Evolutionary conservation across 2,113 vertebrate genomes (phyloP).

Genomic region (Gambusia affinis): DNA sequence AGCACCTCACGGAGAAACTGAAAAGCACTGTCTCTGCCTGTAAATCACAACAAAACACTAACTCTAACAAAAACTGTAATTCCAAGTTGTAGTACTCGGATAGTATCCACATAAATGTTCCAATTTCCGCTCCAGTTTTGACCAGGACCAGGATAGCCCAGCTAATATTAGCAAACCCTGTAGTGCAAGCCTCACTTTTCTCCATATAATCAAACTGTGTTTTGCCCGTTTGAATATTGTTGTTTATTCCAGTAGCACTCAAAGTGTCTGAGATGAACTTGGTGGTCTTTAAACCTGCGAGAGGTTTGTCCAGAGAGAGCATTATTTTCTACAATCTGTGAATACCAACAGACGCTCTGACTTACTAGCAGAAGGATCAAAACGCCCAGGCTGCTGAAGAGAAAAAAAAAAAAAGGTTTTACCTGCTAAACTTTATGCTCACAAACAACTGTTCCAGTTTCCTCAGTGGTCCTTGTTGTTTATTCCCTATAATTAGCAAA

Average conservation of each 20-base stretch:
- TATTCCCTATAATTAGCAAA: not conserved
- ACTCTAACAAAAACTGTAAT: not conserved
- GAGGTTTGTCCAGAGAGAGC: not conserved
- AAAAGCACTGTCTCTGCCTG: not conserved
- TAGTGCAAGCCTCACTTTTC: not conserved
- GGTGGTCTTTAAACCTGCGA: not conserved
- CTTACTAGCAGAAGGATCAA: not conserved
- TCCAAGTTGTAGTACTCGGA: not conserved
- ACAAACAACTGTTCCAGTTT: too few relatives aligned
- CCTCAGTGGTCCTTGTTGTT: not conserved
- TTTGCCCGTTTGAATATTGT: not conserved
- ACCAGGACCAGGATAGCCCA: not conserved
- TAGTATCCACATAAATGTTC: not conserved
- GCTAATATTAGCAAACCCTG: not conserved
- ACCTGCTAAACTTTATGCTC: too few relatives aligned
- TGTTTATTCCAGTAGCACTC: not conserved
- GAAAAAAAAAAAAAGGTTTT: not conserved
- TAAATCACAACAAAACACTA: not conserved
- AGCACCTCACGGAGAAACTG: not conserved
- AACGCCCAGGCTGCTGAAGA: not conserved
- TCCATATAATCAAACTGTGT: not conserved
- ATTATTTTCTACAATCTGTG: not conserved
- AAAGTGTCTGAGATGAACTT: not conserved
- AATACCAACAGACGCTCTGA: not conserved
- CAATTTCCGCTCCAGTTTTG: not conserved